phyloP scores from a whole-genome alignment of 1,140 invertebrate genomes.

The Atopsyche davidsoni region DNA sequence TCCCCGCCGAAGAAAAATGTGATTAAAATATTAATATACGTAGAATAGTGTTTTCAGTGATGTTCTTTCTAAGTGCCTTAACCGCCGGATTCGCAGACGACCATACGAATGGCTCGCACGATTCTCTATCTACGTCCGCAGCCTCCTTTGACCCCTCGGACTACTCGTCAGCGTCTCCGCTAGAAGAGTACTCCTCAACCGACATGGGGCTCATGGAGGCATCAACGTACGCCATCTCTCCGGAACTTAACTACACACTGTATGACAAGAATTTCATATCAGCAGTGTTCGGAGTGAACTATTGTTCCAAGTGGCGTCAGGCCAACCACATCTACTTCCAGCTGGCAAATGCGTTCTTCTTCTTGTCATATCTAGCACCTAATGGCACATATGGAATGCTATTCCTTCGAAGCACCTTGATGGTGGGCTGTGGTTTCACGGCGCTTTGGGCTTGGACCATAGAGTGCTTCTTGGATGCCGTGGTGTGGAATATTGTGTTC shows the following conservation, averaged over 20 bases:
- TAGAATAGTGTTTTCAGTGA: constrained; percentile 17
- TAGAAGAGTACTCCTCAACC: constrained; percentile 17
- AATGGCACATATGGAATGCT: constrained; percentile 72
- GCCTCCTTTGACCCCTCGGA: constrained; percentile 15
- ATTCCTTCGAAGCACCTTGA: constrained; percentile 67
- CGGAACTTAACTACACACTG: constrained; percentile 19
- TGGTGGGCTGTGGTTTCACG: constrained; percentile 72
- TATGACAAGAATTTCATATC: constrained; percentile 27
- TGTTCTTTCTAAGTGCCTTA: constrained; percentile 29
- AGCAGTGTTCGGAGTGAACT: constrained; percentile 37
- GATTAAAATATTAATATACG: no score
- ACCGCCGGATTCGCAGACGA: constrained; percentile 21
- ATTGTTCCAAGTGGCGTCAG: constrained; percentile 53
- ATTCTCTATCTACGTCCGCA: constrained; percentile 6
- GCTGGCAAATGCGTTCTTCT: constrained; percentile 75
- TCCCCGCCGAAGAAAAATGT: no score
- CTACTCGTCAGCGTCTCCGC: constrained; percentile 5
- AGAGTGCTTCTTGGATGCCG: constrained; percentile 77
- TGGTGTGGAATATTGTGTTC: constrained; percentile 81
- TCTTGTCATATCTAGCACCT: constrained; percentile 73
- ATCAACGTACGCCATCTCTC: constrained; percentile 11
- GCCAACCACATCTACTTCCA: constrained; percentile 74
- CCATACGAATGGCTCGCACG: constrained; percentile 10
- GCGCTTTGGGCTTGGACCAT: constrained; percentile 78
- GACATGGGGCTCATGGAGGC: constrained; percentile 24